phyloP scores from a whole-genome alignment of 2,888 invertebrate species.

The Lithosia quadra region DNA sequence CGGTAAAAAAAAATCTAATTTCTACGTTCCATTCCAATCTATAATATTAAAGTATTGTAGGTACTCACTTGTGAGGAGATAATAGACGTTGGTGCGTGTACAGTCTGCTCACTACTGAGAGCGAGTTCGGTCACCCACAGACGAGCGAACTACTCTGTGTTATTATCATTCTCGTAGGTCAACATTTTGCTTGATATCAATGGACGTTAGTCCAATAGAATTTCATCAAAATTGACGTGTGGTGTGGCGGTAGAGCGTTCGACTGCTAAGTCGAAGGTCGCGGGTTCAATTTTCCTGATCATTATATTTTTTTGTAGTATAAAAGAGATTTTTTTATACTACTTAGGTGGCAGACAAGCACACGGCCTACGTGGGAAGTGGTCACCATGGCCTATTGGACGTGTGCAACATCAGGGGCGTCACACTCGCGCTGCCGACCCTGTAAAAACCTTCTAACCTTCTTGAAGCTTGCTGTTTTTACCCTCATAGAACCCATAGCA shows the following conservation, averaged over 20 bases:
- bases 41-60: not conserved
- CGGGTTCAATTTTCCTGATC: not conserved
- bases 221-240: not conserved
- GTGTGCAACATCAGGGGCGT: too few relatives aligned
- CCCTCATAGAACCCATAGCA: too few relatives aligned
- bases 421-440: too few relatives aligned
- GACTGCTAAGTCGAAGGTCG: not conserved
- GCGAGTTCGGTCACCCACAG: conserved; percentile 19
- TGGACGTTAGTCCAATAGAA: not conserved
- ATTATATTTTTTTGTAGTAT: too few relatives aligned
- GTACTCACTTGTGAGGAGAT: conserved; percentile 58
- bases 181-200: conserved; percentile 29
- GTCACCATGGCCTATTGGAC: too few relatives aligned
- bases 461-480: too few relatives aligned
- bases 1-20: too few relatives aligned
- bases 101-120: conserved; percentile 44
- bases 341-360: too few relatives aligned
- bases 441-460: too few relatives aligned
- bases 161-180: conserved; percentile 41
- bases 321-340: too few relatives aligned
- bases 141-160: conserved; percentile 20
- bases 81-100: conserved; percentile 51
- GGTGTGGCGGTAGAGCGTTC: not conserved
- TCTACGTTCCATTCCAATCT: not conserved
- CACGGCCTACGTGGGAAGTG: too few relatives aligned